phyloP scores from a whole-genome alignment of 2,888 invertebrate genomes.

The Eupithecia vulgata region DNA sequence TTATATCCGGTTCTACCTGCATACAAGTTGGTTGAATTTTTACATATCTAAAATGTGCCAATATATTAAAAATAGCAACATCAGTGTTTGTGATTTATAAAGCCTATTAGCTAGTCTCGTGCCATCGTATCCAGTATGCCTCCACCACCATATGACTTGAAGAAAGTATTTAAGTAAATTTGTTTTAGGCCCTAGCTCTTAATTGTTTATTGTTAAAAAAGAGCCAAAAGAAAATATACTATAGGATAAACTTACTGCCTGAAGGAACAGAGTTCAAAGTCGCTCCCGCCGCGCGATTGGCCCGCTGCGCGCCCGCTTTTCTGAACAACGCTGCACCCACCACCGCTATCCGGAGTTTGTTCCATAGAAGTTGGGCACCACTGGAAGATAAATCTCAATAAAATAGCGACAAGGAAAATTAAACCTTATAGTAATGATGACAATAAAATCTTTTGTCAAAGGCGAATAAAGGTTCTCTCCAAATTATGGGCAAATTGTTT shows the following conservation, averaged over 20 bases:
- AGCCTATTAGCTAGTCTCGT: neutral
- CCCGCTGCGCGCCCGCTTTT: conserved; percentile 86
- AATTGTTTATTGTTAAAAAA: no score
- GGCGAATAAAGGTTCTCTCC: neutral
- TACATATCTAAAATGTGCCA: neutral
- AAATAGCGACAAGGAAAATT: neutral
- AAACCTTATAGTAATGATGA: neutral
- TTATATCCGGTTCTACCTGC: neutral
- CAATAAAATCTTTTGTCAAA: neutral
- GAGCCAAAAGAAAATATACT: no score
- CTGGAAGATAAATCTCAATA: conserved; percentile 59
- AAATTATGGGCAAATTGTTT: no score
- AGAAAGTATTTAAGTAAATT: no score
- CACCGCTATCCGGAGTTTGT: conserved; percentile 95
- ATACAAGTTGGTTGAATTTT: neutral
- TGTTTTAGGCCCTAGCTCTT: neutral
- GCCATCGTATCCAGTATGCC: no score
- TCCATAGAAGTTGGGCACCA: conserved; percentile 95
- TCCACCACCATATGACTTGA: neutral
- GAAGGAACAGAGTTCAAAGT: conserved; percentile 49
- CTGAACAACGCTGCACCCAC: conserved; percentile 95
- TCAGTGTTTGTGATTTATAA: neutral
- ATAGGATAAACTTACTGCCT: conserved; percentile 54
- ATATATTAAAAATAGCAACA: neutral
- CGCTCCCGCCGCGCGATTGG: conserved; percentile 62